Conservation (phyloP, 2,888 invertebrate genomes). For the Anagyrus pseudococci region DNA sequence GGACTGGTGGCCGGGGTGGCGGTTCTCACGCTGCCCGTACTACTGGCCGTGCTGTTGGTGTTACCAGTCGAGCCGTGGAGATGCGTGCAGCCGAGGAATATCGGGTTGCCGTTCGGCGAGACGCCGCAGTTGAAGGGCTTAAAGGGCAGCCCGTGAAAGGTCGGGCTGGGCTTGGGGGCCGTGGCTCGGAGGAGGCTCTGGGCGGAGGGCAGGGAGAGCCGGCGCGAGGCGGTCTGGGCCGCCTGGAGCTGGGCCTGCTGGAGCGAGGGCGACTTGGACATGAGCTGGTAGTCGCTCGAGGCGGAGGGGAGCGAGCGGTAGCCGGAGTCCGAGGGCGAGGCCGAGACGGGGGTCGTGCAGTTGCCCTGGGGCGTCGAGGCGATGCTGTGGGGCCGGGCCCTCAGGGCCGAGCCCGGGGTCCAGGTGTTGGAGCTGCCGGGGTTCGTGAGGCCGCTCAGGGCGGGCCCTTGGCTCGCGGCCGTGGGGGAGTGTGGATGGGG, state of each 20-base stretch:
- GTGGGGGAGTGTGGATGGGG: conserved; percentile 66
- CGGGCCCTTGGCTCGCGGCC: conserved; percentile 59
- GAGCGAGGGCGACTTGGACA: conserved; percentile 60
- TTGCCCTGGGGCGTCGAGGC: conserved; percentile 52
- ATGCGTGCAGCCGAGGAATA: conserved; percentile 64
- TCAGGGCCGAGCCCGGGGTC: conserved; percentile 50
- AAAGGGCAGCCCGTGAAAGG: conserved; percentile 57
- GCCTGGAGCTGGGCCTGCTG: conserved; percentile 41
- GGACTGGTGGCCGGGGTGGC: conserved; percentile 57
- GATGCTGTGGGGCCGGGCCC: conserved; percentile 57
- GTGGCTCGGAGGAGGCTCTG: conserved; percentile 62
- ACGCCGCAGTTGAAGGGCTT: conserved; percentile 60
- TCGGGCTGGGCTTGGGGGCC: conserved; percentile 68
- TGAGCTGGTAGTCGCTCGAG: conserved; percentile 70
- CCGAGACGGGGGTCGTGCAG: conserved; percentile 48
- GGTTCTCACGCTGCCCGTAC: conserved; percentile 44
- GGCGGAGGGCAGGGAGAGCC: conserved; percentile 66
- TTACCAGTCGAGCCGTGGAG: conserved; percentile 51
- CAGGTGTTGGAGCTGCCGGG: conserved; percentile 55
- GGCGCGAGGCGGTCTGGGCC: conserved; percentile 64
- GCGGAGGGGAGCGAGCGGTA: conserved; percentile 68
- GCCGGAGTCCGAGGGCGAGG: conserved; percentile 64
- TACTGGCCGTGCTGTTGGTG: conserved; percentile 49
- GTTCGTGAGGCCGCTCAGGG: conserved; percentile 50
- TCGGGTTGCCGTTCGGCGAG: conserved; percentile 61